Percentiles rank a stretch among this genome's conserved stretches.
These are phyloP conservation scores for Dysidea cf. avara DNA, from an alignment of 37 sponge, comb jelly and placozoan species.

Conservation along the genomic window DNA sequence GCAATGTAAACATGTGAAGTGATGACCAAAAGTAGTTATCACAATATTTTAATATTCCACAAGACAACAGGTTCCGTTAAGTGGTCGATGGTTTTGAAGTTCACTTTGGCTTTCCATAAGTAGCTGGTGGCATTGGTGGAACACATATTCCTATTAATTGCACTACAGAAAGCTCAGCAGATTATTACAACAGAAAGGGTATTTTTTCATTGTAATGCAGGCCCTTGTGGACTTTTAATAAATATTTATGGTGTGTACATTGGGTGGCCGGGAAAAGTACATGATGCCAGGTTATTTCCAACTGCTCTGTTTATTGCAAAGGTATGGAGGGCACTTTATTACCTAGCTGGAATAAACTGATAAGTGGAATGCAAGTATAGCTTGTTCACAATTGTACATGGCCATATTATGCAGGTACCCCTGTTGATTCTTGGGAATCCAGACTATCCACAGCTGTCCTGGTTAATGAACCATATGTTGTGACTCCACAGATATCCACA, in stretches of 20 bases:
- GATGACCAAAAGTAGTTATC: not conserved
- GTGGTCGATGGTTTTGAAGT: not conserved
- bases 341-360: too few relatives aligned
- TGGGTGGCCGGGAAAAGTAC: too few relatives aligned
- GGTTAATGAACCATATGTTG: not conserved
- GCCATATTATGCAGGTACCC: too few relatives aligned
- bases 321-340: too few relatives aligned
- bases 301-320: not conserved
- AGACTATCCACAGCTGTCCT: not conserved
- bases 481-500: too few relatives aligned
- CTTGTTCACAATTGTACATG: not conserved
- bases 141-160: not conserved
- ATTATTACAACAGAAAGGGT: slow-evolving; percentile 5
- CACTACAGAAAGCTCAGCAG: not conserved
- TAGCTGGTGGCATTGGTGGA: not conserved
- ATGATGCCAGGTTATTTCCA: slow-evolving; percentile 1
- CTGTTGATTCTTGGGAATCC: not conserved
- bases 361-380: not conserved
- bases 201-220: not conserved
- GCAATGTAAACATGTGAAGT: not conserved
- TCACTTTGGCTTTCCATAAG: too few relatives aligned
- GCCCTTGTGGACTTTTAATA: not conserved
- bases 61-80: not conserved
- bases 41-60: not conserved
- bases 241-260: not conserved